Conservation (phyloP, 2,888 invertebrate species). For the Zaprionus obscuricornis region DNA sequence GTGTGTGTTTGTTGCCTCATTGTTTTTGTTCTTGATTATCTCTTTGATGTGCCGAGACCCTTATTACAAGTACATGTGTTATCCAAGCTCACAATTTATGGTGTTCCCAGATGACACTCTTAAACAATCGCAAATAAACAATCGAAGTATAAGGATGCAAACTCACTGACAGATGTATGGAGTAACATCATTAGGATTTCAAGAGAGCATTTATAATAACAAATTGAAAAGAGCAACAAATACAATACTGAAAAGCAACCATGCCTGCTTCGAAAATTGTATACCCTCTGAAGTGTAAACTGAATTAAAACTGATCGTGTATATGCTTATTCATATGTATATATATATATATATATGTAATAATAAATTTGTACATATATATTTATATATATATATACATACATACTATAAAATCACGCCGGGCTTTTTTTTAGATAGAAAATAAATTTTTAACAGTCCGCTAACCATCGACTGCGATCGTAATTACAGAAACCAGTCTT, state of each 20-base stretch:
- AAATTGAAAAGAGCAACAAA: neutral
- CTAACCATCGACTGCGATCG: neutral
- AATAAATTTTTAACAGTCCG: no score
- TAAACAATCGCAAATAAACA: constrained; percentile 41
- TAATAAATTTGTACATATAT: neutral
- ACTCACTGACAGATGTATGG: constrained; percentile 38
- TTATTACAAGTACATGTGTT: constrained; percentile 39
- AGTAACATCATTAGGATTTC: constrained; percentile 36
- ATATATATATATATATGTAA: neutral
- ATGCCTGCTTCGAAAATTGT: constrained; percentile 17
- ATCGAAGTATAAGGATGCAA: constrained; percentile 39
- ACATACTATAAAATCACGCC: no score
- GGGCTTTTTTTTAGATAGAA: no score
- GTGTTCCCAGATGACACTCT: constrained; percentile 56
- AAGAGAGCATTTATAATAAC: no score
- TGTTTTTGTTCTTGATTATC: constrained; percentile 60
- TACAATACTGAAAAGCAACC: constrained; percentile 15
- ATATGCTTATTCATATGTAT: neutral
- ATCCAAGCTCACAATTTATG: constrained; percentile 52
- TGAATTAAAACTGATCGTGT: neutral
- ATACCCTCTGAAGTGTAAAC: no score
- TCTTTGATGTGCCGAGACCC: constrained; percentile 60
- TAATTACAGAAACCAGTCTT: constrained; percentile 48
- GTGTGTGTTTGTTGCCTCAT: constrained; percentile 36
- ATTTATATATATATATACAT: neutral